A percentile compares a stretch with the other conserved stretches of the same genome.
phyloP scores from a whole-genome alignment of 2,888 invertebrate genomes.

The Epicampocera succincta region DNA sequence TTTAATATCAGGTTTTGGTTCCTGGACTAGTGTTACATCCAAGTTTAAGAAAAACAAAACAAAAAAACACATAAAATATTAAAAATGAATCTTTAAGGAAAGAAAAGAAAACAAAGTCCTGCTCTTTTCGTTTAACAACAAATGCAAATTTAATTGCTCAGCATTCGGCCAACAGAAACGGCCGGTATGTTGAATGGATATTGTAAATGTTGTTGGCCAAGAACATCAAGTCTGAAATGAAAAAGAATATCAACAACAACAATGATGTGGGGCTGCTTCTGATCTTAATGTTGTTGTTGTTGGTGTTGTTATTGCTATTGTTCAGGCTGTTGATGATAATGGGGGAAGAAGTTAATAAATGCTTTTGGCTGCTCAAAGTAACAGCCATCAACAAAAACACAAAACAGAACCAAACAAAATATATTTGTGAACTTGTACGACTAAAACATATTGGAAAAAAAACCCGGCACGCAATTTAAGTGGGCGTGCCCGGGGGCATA shows the following conservation, averaged over 20 bases:
- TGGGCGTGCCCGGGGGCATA: constrained; percentile 75
- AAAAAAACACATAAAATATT: constrained; percentile 7
- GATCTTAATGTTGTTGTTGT: constrained; percentile 57
- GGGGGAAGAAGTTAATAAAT: constrained; percentile 74
- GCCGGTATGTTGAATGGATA: constrained; percentile 49
- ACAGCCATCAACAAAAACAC: constrained; percentile 29
- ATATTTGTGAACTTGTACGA: no score
- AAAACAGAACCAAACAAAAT: no score
- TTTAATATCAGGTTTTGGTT: constrained; percentile 49
- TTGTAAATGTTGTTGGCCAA: constrained; percentile 59
- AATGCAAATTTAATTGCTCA: constrained; percentile 81
- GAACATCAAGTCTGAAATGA: constrained; percentile 38
- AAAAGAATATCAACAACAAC: constrained; percentile 47
- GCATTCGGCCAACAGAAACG: constrained; percentile 59
- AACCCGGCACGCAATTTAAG: constrained; percentile 80
- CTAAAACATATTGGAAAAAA: constrained; percentile 58
- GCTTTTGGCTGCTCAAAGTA: constrained; percentile 71
- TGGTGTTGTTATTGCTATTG: constrained; percentile 49
- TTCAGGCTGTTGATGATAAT: constrained; percentile 62
- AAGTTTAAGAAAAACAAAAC: constrained; percentile 25
- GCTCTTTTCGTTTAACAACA: constrained; percentile 73
- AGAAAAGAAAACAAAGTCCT: constrained; percentile 10
- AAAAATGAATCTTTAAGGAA: constrained; percentile 42
- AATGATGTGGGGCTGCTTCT: constrained; percentile 68
- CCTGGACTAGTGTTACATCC: constrained; percentile 10